Evolutionary conservation across 2,888 invertebrate species (phyloP).

Genomic region (Drosophila heteroneura): DNA sequence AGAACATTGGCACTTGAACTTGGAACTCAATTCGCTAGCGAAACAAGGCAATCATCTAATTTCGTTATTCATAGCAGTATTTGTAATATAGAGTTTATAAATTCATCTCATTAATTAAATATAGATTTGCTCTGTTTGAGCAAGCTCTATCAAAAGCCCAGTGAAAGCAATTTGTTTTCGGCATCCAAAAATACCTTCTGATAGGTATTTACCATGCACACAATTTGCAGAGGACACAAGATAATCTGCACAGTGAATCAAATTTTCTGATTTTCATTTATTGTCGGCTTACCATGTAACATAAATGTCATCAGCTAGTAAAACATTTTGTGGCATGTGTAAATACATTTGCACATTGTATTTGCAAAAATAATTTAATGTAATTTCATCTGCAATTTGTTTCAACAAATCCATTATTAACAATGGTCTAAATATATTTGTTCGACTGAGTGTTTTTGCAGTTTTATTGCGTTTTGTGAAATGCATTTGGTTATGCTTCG

Average conservation of each 20-base stretch:
- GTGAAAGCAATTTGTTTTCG: background rate
- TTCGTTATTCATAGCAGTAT: conserved; percentile 22
- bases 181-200: background rate
- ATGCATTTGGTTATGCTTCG: conserved; percentile 2
- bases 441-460: too few relatives aligned
- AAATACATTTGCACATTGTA: background rate
- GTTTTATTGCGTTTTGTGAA: background rate
- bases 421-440: background rate
- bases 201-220: background rate
- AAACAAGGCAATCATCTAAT: conserved; percentile 13
- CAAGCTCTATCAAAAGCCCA: background rate
- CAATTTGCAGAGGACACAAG: background rate
- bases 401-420: background rate
- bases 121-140: background rate
- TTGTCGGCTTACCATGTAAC: background rate
- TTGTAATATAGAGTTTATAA: conserved; percentile 4
- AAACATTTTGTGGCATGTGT: background rate
- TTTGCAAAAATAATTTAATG: background rate
- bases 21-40: conserved; percentile 19
- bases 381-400: background rate
- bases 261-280: background rate
- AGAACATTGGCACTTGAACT: conserved; percentile 71
- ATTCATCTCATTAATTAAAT: background rate
- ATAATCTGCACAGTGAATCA: background rate
- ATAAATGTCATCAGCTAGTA: background rate